Percentiles rank a stretch among this genome's conserved stretches.
These are phyloP conservation scores for Heliopora coerulea DNA, from an alignment of 92 coral and sea anemone species.

Conservation along the genomic window DNA sequence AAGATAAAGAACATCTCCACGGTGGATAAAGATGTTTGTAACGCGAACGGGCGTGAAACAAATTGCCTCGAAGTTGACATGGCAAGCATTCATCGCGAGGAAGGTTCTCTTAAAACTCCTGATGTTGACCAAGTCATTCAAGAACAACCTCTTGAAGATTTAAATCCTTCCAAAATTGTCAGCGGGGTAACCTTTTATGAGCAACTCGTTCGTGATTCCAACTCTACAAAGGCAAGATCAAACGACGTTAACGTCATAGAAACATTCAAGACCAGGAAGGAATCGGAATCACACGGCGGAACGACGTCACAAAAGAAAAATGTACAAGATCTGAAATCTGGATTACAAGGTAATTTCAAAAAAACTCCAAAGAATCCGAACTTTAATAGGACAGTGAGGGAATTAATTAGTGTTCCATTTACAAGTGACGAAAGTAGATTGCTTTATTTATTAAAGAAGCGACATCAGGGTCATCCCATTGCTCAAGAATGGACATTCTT, in stretches of 20 bases:
- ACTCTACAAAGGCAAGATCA: background rate
- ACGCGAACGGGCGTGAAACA: background rate
- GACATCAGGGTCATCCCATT: slow-evolving; percentile 42
- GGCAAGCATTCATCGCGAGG: background rate
- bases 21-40: background rate
- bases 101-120: background rate
- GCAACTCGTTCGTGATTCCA: background rate
- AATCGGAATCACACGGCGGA: background rate
- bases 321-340: background rate
- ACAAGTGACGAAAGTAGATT: slow-evolving; percentile 40
- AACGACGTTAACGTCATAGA: background rate
- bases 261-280: background rate
- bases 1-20: background rate
- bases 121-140: background rate
- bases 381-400: slow-evolving; percentile 36
- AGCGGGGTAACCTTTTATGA: slow-evolving; percentile 11
- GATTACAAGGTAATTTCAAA: slow-evolving; percentile 4
- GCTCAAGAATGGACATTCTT: slow-evolving; percentile 41
- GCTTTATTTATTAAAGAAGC: slow-evolving; percentile 30
- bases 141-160: background rate
- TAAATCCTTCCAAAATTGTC: slow-evolving; percentile 3
- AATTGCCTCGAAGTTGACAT: background rate
- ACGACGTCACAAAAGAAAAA: too few relatives aligned
- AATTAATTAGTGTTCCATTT: slow-evolving; percentile 41
- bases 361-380: background rate